Percentiles rank a stretch among this genome's conserved stretches.
These are phyloP conservation scores for Luidia sarsii DNA, from an alignment of 53 echinoderm and acorn worm species.

Conservation along the genomic window DNA sequence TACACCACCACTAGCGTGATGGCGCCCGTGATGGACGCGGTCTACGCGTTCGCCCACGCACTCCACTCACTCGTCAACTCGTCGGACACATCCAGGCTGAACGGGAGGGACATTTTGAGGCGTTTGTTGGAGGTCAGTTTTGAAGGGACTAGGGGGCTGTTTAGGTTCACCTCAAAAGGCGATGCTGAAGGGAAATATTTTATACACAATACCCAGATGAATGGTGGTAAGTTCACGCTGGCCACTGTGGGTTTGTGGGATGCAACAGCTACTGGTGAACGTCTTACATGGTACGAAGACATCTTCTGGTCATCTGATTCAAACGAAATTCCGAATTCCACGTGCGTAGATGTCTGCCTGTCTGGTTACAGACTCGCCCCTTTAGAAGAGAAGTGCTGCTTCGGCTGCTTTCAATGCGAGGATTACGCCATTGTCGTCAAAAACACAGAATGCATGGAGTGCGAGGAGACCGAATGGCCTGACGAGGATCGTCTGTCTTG, in stretches of 20 bases:
- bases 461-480: constrained; percentile 42
- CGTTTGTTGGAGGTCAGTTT: constrained; percentile 38
- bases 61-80: constrained; percentile 12
- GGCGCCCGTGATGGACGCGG: constrained; percentile 40
- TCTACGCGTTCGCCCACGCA: constrained; percentile 51
- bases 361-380: constrained; percentile 28
- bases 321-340: constrained; percentile 25
- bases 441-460: constrained; percentile 49
- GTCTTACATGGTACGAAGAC: constrained; percentile 8
- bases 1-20: not conserved
- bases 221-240: not conserved
- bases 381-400: constrained; percentile 70
- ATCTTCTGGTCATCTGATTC: constrained; percentile 36
- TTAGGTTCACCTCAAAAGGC: constrained; percentile 40
- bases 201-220: constrained; percentile 5
- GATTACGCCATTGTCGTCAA: constrained; percentile 47
- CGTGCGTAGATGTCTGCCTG: constrained; percentile 71
- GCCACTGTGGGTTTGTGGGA: not conserved
- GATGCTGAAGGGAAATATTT: constrained; percentile 51
- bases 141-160: constrained; percentile 27
- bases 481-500: constrained; percentile 15
- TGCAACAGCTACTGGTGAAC: constrained; percentile 9
- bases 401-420: constrained; percentile 66
- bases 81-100: not conserved
- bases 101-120: constrained; percentile 24